Conservation (phyloP, 2,113 vertebrate species). For the Steatornis caripensis region DNA sequence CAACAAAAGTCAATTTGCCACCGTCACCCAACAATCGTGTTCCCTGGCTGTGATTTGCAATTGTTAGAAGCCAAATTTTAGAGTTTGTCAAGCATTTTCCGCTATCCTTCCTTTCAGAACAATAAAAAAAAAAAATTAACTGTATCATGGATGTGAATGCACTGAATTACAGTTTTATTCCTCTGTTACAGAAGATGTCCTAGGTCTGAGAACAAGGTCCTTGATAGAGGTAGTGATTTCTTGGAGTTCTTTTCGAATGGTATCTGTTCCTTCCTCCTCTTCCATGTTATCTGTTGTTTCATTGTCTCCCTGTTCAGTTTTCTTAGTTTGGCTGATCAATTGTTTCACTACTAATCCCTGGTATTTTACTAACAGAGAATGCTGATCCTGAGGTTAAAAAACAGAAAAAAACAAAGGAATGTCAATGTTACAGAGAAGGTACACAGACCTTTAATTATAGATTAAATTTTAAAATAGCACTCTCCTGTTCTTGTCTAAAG, state of each 20-base stretch:
- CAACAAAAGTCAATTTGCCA: background rate
- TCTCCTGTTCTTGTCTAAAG: background rate
- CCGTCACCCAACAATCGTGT: background rate
- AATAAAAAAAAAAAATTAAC: background rate
- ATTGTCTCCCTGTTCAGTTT: slow-evolving; percentile 71
- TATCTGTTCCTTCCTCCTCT: slow-evolving; percentile 65
- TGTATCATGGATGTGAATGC: background rate
- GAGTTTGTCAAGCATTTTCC: background rate
- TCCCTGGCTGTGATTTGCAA: background rate
- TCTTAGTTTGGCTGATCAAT: slow-evolving; percentile 82
- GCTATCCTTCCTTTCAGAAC: background rate
- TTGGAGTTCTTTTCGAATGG: slow-evolving; percentile 79
- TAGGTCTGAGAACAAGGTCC: slow-evolving; percentile 84
- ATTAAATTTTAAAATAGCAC: background rate
- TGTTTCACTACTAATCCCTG: slow-evolving; percentile 93
- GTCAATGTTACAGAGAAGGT: background rate
- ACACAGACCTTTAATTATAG: background rate
- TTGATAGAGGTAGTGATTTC: slow-evolving; percentile 82
- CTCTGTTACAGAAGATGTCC: slow-evolving; percentile 82
- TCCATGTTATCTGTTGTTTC: slow-evolving; percentile 48
- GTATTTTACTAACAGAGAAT: slow-evolving; percentile 83
- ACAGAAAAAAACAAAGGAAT: background rate
- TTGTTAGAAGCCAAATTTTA: background rate
- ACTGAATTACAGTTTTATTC: slow-evolving; percentile 69
- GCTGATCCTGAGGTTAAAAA: slow-evolving; percentile 80